These are phyloP conservation scores for Otis tarda DNA, from an alignment of 2,113 vertebrate genomes.

Conservation along the genomic window DNA sequence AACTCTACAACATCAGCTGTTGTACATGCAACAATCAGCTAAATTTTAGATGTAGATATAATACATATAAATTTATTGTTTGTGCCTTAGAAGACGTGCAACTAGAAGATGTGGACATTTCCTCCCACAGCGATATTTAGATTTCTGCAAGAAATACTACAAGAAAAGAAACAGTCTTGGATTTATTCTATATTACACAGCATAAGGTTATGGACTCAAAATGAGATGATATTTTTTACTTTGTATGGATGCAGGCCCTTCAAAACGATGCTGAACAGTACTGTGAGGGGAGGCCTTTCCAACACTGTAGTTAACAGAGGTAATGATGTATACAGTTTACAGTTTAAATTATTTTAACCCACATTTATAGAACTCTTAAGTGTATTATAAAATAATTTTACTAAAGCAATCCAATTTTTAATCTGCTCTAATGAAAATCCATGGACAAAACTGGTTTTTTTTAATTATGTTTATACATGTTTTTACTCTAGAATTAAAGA, in stretches of 20 bases:
- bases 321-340: neutral
- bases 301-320: neutral
- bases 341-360: neutral
- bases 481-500: neutral
- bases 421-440: neutral
- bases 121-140: neutral
- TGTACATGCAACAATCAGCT: neutral
- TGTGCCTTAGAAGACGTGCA: neutral
- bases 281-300: neutral
- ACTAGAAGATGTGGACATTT: neutral
- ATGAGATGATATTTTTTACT: neutral
- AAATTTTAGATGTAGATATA: neutral
- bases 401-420: neutral
- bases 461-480: neutral
- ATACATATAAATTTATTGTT: neutral
- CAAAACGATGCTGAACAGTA: neutral
- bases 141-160: neutral
- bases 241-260: neutral
- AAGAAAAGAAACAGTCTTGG: neutral
- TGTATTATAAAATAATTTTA: neutral
- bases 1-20: too few species aligned
- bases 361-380: neutral
- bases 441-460: neutral
- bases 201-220: neutral
- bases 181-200: neutral